Evolutionary conservation across 2,113 vertebrate genomes (phyloP), one percentile per base, ranked within the genome.

Genomic region (Psettodes erumei): DNA sequence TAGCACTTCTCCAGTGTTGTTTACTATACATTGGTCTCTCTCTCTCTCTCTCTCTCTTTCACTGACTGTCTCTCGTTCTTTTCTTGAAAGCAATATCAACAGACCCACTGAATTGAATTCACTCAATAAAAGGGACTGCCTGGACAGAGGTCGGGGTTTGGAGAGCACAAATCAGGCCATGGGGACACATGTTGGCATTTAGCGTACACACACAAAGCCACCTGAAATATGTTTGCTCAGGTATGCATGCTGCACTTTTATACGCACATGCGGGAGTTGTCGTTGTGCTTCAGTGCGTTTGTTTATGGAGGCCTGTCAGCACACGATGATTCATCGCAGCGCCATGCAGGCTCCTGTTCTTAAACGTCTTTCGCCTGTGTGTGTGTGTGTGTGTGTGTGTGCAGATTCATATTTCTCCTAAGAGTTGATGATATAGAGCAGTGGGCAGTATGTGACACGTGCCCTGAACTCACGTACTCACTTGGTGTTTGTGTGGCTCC

Each of bases 291-390:
- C 71, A 69, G n/a, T 85, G 88, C 66, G 68, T 81, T 79, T 78
- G 72, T 72, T 85, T 85, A 89, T 81, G 43, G 72, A 61, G 38
- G 69, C 65, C 71, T 88, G 83, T 90, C 84, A 81, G 23, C 69
- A 21, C 28, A 19, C 21, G 0, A 9, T 55, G 76, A 90, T 87
- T 85, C 81, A 87, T 83, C 62, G n/a, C 42, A 55, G 56, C 19
- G 1, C 64, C 21, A n/a, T n/a, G n/a, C n/a, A 40, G 40, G 37
- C 59, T 66, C 48, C 54, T 50, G 73, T 5, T 28, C 56, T 77
- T 7, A 15, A 28, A 72, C 28, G 12, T 50, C 3, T 42, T 51
- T 53, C 30, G 43, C 13, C 56, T 47, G 3, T 8, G 0, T 71
- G 64, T 75, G 18, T 82, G 43, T 77, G 60, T 54, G 72, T 42